Conservation (phyloP, 2,797 vertebrate genomes). For the Eutrigla gurnardus region DNA sequence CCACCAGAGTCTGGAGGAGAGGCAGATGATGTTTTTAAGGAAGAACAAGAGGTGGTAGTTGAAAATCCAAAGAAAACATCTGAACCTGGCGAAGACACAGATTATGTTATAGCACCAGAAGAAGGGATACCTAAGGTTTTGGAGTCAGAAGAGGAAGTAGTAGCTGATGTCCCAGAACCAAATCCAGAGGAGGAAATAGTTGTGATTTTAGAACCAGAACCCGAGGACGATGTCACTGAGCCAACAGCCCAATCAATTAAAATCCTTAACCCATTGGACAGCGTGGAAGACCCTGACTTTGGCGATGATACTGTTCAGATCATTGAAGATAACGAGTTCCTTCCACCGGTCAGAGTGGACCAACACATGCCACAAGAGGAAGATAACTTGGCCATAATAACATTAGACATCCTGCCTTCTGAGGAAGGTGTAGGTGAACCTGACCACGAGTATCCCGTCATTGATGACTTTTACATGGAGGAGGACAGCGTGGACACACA, state of each 20-base stretch:
- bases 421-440: constrained; percentile 10
- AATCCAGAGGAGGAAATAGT: constrained; percentile 27
- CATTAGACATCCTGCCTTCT: constrained; percentile 25
- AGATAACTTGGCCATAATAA: constrained; percentile 39
- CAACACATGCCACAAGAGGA: constrained; percentile 24
- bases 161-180: constrained; percentile 17
- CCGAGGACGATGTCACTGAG: constrained; percentile 27
- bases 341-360: constrained; percentile 27
- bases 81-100: constrained; percentile 6
- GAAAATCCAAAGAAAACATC: constrained; percentile 16
- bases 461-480: background rate
- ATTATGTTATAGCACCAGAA: background rate
- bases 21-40: background rate
- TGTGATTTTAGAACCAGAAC: constrained; percentile 34
- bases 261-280: constrained; percentile 50
- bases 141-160: constrained; percentile 14
- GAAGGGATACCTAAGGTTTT: constrained; percentile 16
- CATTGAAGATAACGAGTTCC: constrained; percentile 32
- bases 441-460: constrained; percentile 20
- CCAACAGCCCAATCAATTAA: constrained; percentile 69
- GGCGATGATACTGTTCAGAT: constrained; percentile 34
- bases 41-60: constrained; percentile 1
- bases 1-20: constrained; percentile 30
- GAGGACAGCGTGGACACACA: constrained; percentile 1
- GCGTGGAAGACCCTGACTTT: constrained; percentile 16